phyloP scores from a whole-genome alignment of 1,140 invertebrate genomes.

The Zophobas atratus region DNA sequence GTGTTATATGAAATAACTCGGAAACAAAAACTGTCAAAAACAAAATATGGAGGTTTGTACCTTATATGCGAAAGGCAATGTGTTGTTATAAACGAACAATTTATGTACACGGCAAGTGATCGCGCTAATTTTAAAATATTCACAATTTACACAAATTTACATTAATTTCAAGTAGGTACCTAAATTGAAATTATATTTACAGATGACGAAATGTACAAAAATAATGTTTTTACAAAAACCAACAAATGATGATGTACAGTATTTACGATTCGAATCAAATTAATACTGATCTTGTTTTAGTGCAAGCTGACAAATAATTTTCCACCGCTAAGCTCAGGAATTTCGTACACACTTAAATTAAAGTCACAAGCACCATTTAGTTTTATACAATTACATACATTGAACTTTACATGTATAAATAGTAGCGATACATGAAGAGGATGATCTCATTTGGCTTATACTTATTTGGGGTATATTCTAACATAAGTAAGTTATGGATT shows the following conservation, averaged over 20 bases:
- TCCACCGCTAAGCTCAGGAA: slow-evolving; percentile 51
- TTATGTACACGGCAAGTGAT: slow-evolving; percentile 60
- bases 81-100: slow-evolving; percentile 46
- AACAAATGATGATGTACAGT: slow-evolving; percentile 54
- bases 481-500: slow-evolving; percentile 54
- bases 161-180: slow-evolving; percentile 57
- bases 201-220: slow-evolving; percentile 45
- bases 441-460: slow-evolving; percentile 56
- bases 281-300: slow-evolving; percentile 61
- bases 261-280: slow-evolving; percentile 57
- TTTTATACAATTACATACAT: slow-evolving; percentile 55
- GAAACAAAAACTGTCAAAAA: slow-evolving; percentile 34
- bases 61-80: neutral
- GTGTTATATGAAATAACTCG: slow-evolving; percentile 49
- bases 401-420: slow-evolving; percentile 56
- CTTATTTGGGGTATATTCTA: slow-evolving; percentile 53
- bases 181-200: slow-evolving; percentile 55
- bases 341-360: slow-evolving; percentile 53
- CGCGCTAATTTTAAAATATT: slow-evolving; percentile 54
- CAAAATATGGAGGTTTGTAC: neutral
- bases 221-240: slow-evolving; percentile 57
- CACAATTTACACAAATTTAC: slow-evolving; percentile 60
- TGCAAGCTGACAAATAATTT: slow-evolving; percentile 55
- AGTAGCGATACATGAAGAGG: slow-evolving; percentile 50
- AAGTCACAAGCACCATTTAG: slow-evolving; percentile 60